Conservation (phyloP, 1,140 invertebrate genomes). For the Trichogramma pretiosum region DNA sequence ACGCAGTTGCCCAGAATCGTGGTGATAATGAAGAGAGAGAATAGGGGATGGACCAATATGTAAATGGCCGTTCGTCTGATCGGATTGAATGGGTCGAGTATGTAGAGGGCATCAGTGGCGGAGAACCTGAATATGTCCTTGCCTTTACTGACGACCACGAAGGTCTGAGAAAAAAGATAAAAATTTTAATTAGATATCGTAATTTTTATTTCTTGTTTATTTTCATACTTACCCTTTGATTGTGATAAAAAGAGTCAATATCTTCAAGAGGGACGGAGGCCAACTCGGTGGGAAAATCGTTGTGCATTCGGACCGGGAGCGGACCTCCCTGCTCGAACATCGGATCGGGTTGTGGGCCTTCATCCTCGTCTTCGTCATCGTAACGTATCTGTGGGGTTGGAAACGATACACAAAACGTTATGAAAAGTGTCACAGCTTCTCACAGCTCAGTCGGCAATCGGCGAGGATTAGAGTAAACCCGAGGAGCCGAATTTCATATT, state of each 20-base stretch:
- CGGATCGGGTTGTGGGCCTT: constrained; percentile 86
- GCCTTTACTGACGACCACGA: constrained; percentile 96
- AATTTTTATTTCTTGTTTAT: too few species aligned
- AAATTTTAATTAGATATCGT: neutral
- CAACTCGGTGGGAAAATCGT: constrained; percentile 82
- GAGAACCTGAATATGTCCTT: constrained; percentile 98
- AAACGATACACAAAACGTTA: too few species aligned
- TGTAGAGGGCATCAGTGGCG: constrained; percentile 89
- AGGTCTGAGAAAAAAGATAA: constrained; percentile 75
- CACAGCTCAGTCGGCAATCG: neutral
- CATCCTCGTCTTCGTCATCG: constrained; percentile 92
- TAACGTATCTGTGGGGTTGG: constrained; percentile 86
- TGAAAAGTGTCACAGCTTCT: too few species aligned
- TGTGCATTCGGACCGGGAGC: constrained; percentile 79
- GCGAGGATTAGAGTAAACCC: neutral
- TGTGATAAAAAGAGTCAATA: constrained; percentile 87
- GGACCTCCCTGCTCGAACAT: constrained; percentile 87
- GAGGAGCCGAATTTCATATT: constrained; percentile 12
- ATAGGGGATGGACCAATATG: constrained; percentile 94
- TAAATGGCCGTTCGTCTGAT: constrained; percentile 94
- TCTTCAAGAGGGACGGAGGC: constrained; percentile 89
- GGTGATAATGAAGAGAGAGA: constrained; percentile 95
- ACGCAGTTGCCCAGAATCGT: constrained; percentile 97
- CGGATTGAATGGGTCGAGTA: constrained; percentile 94
- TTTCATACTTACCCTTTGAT: constrained; percentile 73